Percentiles rank a stretch among this genome's conserved stretches.
Evolutionary conservation across 1,140 invertebrate species (phyloP).

Genomic region (Ganaspis sp.): DNA sequence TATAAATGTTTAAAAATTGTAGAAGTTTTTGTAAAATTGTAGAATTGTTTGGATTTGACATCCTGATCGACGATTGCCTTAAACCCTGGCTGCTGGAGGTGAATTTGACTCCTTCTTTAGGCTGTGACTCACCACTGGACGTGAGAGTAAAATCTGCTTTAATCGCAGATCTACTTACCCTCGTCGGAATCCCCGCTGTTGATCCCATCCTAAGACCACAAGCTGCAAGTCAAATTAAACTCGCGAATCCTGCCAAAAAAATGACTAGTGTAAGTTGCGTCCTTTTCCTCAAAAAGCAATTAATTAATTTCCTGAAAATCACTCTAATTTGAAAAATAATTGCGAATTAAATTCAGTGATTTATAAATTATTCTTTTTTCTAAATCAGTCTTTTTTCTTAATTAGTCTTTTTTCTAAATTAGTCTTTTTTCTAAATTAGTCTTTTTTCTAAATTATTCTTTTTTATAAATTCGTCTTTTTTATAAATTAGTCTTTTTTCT

Average conservation of each 20-base stretch:
- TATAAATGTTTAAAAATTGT: too few relatives aligned
- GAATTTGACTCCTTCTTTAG: constrained; percentile 94
- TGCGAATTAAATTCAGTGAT: too few relatives aligned
- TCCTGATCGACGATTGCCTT: constrained; percentile 91
- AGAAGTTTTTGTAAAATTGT: constrained; percentile 52
- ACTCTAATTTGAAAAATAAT: too few relatives aligned
- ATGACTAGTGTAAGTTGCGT: constrained; percentile 61
- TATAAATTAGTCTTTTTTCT: too few relatives aligned
- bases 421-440: too few relatives aligned
- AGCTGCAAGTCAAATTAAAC: constrained; percentile 58
- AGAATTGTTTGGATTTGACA: constrained; percentile 98
- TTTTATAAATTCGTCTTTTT: too few relatives aligned
- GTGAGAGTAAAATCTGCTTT: constrained; percentile 94
- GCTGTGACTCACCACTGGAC: constrained; percentile 94
- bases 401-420: too few relatives aligned
- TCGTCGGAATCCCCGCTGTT: constrained; percentile 90
- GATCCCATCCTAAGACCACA: constrained; percentile 81
- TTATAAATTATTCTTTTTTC: too few relatives aligned
- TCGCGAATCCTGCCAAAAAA: constrained; percentile 62
- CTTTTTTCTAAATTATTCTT: too few relatives aligned
- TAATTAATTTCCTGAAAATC: too few relatives aligned
- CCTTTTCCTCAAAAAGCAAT: not conserved
- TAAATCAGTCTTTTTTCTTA: too few relatives aligned
- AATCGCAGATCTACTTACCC: constrained; percentile 91
- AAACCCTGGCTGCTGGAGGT: constrained; percentile 96